Evolutionary conservation across 1,140 invertebrate species (phyloP), one percentile per base, ranked within the genome.

Genomic region (Antheraea pernyi): DNA sequence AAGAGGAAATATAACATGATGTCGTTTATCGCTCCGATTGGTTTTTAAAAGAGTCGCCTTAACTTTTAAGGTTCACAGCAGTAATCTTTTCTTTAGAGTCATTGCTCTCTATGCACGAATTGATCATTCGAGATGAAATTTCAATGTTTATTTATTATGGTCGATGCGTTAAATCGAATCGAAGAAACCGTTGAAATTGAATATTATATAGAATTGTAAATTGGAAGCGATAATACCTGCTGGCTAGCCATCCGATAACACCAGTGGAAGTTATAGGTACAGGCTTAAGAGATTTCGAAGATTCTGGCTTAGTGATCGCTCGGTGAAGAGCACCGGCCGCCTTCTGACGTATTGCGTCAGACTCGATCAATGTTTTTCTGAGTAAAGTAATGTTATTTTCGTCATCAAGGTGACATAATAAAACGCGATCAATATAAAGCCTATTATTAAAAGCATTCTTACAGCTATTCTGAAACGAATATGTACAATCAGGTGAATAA

Each of bases 161-260:
- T n/a, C 16, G 16, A 53, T 53, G 46, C 6, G 7, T 53, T 9
- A 53, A 53, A 53, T 53, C 46, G 16, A 53, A 53, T n/a, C 1
- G 11, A 2, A 53, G 46, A 53, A 53, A 13, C 46, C 6, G 13
- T 53, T 13, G 16, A 53, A 53, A n/a, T 53, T 6, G 16, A 53
- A 53, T 13, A 6, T 53, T 53, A 16, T n/a, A 16, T 1, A 53
- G 16, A n/a, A 53, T 53, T 11, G 46, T 13, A 53, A 53, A 16
- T 53, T 53, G 6, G 19, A 22, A 66, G 30, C 19, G 19, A 19
- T 0, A 66, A 39, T 73, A 91, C 89, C 83, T 91, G 69, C 78
- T 69, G 42, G 86, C 80, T 6, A 91, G 79, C 89, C 89, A 91
- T 61, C 88, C 88, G 48, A 90, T 84, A 69, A 83, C 39, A 42